Evolutionary conservation across 2,888 invertebrate species (phyloP).

Genomic region (Amphipyra tragopoginis): DNA sequence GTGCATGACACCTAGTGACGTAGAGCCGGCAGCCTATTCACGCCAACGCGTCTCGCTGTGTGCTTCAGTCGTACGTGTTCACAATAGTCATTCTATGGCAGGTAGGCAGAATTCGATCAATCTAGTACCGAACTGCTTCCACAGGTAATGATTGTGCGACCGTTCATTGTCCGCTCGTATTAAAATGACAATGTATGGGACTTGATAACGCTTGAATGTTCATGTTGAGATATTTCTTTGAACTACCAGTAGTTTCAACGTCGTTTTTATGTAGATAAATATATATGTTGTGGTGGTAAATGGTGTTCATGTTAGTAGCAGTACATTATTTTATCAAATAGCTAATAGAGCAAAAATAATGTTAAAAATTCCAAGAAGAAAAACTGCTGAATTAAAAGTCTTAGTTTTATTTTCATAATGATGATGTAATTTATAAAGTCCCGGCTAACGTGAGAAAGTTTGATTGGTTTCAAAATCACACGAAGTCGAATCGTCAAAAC

Average conservation of each 20-base stretch:
- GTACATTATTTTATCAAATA: too few relatives aligned
- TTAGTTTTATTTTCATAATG: conserved; percentile 53
- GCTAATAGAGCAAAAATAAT: too few relatives aligned
- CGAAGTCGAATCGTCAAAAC: conserved; percentile 81
- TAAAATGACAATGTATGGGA: conserved; percentile 54
- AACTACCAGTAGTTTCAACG: conserved; percentile 1
- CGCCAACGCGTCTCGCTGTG: conserved; percentile 69
- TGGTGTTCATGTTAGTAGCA: too few relatives aligned
- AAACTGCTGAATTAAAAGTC: conserved; percentile 11
- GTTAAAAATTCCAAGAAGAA: background rate
- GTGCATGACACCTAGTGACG: conserved; percentile 67
- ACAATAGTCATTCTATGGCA: conserved; percentile 76
- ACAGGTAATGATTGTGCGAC: conserved; percentile 63
- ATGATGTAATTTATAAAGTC: conserved; percentile 63
- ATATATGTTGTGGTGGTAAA: too few relatives aligned
- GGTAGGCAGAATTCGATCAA: conserved; percentile 77
- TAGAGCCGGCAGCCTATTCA: conserved; percentile 74
- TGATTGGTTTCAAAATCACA: conserved; percentile 87
- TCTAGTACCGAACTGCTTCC: conserved; percentile 65
- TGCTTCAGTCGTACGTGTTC: conserved; percentile 73
- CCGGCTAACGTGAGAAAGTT: conserved; percentile 80
- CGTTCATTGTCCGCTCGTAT: conserved; percentile 60
- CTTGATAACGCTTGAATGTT: conserved; percentile 27
- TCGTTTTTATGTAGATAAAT: background rate
- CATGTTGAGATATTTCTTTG: conserved; percentile 8